phyloP scores from a whole-genome alignment of 2,113 vertebrate species.

The Trinectes maculatus region DNA sequence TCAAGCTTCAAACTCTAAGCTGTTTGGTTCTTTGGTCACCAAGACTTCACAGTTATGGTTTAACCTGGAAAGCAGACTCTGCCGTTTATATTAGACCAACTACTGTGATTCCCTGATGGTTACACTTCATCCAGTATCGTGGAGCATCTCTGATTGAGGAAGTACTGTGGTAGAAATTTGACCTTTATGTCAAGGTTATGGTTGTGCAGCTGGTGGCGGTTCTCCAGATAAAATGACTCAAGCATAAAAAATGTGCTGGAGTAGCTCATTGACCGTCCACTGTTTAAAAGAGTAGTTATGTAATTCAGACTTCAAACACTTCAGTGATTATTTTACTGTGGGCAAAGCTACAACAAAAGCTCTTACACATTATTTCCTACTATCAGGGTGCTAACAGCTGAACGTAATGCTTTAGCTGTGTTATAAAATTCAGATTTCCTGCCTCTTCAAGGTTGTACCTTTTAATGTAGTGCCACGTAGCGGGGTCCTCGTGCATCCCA shows the following conservation, averaged over 20 bases:
- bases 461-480: not conserved
- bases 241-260: too few relatives aligned
- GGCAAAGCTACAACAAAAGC: conserved; percentile 2
- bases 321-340: not conserved
- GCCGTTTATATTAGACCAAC: not conserved
- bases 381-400: conserved; percentile 1
- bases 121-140: not conserved
- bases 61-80: not conserved
- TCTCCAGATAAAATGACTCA: conserved; percentile 37
- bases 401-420: conserved; percentile 8
- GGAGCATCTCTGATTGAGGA: conserved; percentile 15
- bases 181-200: too few relatives aligned
- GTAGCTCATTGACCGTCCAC: conserved; percentile 18
- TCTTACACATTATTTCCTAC: not conserved
- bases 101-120: not conserved
- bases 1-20: conserved; percentile 9
- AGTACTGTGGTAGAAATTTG: not conserved
- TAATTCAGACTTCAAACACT: conserved; percentile 26
- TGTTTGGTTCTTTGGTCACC: not conserved
- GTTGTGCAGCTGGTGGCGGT: not conserved
- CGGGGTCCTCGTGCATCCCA: not conserved
- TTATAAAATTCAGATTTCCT: not conserved
- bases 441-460: not conserved
- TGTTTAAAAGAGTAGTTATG: conserved; percentile 28
- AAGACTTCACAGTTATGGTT: not conserved